Evolutionary conservation across 2,797 vertebrate genomes (phyloP).

Genomic region (Lophotriccus pileatus): DNA sequence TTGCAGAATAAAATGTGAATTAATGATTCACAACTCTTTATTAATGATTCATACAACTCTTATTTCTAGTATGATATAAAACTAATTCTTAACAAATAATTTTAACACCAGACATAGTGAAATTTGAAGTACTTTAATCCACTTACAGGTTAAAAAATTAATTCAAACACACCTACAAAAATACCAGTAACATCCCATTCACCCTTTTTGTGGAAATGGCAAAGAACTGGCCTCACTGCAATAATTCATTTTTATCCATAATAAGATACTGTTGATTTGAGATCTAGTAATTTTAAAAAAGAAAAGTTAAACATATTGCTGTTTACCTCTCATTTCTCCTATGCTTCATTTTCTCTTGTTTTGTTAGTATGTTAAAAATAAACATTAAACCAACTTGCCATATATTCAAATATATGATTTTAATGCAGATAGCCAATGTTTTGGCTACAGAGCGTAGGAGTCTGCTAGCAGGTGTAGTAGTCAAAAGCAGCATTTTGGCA

Average conservation of each 20-base stretch:
- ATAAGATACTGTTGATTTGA: not conserved
- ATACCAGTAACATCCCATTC: not conserved
- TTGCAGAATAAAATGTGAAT: not conserved
- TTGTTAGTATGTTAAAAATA: not conserved
- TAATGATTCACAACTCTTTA: too few species aligned
- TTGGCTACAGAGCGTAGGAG: not conserved
- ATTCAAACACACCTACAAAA: not conserved
- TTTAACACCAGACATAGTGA: not conserved
- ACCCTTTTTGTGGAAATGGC: not conserved
- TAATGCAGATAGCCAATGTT: not conserved
- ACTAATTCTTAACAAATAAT: not conserved
- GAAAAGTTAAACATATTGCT: not conserved
- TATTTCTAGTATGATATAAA: not conserved
- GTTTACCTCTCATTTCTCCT: not conserved
- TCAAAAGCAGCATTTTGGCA: not conserved
- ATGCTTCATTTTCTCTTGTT: not conserved
- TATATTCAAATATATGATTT: not conserved
- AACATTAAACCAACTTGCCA: not conserved
- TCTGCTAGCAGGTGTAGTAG: not conserved
- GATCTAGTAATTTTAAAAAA: not conserved
- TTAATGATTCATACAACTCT: not conserved
- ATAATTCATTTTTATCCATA: not conserved
- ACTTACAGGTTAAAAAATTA: not conserved
- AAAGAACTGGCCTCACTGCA: not conserved
- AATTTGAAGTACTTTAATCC: not conserved